Evolutionary conservation across 2,797 vertebrate species (phyloP), one percentile per base, ranked within the genome.

Genomic region (Enteromius anoplus): DNA sequence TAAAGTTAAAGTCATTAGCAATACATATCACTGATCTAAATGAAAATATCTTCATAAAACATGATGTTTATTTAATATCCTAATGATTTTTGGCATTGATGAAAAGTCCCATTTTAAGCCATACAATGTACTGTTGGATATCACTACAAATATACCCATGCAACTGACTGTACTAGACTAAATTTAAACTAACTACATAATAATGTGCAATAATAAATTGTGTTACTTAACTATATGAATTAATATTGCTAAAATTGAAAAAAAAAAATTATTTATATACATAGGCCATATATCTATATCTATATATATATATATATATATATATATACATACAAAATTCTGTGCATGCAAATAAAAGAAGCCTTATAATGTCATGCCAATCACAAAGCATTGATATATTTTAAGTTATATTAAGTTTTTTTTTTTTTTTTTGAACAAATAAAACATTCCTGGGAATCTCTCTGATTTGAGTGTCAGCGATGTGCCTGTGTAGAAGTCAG

Each of bases 401-500:
- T 42, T 42, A 42, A 10, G 40, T 45, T 45, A 45, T 11, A 45
- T 45, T 3, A 45, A 1, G 14, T 68, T n/a, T 19, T 26, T 53
- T n/a, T 68, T 19, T 26, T 68, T 66, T 37, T 78, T 8, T 49
- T 26, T 14, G 19, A 37, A 11, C 53, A 40, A 75, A 75, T 58
- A 81, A 60, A 73, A 37, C 42, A 73, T 81, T 62, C 32, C 32
- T 53, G n/a, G 3, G 42, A 37, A 72, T 73, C 21, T 34, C 45
- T 71, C 32, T 87, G 53, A 86, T 75, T 82, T 60, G 42, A 84
- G 76, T 69, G 55, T 86, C 77, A 66, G 78, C 34, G 73, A 66
- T 86, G 77, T 66, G 82, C 37, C 47, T 69, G 51, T 78, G 85
- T 81, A 62, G 66, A 79, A 81, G 84, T 88, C 82, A 68, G 68